Percentiles rank a stretch among this genome's conserved stretches.
Conservation (phyloP, 1,140 invertebrate genomes). For the Ceratosolen solmsi region DNA sequence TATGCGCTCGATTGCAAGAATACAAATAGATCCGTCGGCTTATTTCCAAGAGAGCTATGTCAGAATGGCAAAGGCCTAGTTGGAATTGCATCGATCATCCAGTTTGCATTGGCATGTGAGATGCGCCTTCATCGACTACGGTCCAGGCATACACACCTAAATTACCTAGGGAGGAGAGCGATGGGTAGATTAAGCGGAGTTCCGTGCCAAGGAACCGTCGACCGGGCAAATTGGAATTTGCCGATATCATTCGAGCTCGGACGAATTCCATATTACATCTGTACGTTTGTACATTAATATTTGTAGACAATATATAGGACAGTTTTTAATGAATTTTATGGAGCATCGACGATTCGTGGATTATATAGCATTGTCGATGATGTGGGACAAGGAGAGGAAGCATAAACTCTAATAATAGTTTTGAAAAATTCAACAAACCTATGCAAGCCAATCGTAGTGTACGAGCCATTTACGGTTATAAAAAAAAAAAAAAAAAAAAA, state of each 20-base stretch:
- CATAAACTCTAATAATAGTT: no score
- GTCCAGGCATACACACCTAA: not conserved
- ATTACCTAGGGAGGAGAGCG: not conserved
- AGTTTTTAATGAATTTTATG: no score
- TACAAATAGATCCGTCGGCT: not conserved
- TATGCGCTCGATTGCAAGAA: not conserved
- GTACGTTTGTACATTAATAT: no score
- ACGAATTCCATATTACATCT: not conserved
- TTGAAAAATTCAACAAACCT: no score
- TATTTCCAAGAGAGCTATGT: slow-evolving; percentile 11
- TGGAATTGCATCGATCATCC: slow-evolving; percentile 52
- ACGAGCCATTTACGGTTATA: no score
- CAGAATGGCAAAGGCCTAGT: not conserved
- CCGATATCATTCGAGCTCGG: not conserved
- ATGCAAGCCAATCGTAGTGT: no score
- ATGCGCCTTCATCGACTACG: not conserved
- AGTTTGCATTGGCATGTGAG: slow-evolving; percentile 52
- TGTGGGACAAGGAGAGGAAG: no score
- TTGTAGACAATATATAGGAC: no score
- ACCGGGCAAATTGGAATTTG: not conserved
- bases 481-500: no score
- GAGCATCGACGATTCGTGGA: no score
- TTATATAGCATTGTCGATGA: no score
- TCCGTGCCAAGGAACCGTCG: not conserved
- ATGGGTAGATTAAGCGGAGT: not conserved